Percentiles rank a stretch among this genome's conserved stretches.
Evolutionary conservation across 2,113 vertebrate genomes (phyloP).

Genomic region (Electrona antarctica): DNA sequence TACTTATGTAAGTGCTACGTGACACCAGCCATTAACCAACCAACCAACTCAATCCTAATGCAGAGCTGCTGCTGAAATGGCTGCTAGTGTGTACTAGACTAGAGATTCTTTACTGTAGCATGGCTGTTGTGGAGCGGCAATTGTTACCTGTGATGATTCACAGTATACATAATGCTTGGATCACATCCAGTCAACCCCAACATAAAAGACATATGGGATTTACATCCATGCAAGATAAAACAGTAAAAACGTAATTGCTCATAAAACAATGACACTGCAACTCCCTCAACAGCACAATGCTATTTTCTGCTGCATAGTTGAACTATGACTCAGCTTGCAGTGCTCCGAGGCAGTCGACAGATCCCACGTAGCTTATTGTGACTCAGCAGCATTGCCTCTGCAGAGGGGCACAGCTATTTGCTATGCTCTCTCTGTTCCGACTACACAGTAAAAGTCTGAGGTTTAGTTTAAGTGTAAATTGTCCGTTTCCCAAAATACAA

Average conservation of each 20-base stretch:
- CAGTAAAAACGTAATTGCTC: constrained; percentile 9
- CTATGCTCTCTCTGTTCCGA: constrained; percentile 8
- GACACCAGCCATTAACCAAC: constrained; percentile 24
- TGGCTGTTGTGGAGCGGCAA: not conserved
- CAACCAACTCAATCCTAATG: constrained; percentile 9
- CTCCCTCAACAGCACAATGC: constrained; percentile 7
- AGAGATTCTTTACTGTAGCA: not conserved
- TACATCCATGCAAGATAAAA: not conserved
- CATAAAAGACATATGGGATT: not conserved
- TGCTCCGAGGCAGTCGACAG: constrained; percentile 45
- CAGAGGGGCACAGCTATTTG: constrained; percentile 30
- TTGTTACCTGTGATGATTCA: not conserved
- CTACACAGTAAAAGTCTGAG: not conserved
- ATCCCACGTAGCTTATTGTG: constrained; percentile 50
- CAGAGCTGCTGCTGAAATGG: not conserved
- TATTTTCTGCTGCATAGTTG: constrained; percentile 52
- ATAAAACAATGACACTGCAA: not conserved
- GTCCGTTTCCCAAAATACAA: not conserved
- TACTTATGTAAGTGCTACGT: constrained; percentile 39
- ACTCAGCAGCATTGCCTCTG: constrained; percentile 59
- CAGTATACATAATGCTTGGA: not conserved
- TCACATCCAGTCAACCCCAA: too few relatives aligned
- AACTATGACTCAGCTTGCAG: constrained; percentile 66
- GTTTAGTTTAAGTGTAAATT: too few relatives aligned
- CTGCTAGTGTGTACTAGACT: not conserved